Evolutionary conservation across 2,113 vertebrate genomes (phyloP).

Genomic region (Dicerorhinus sumatrensis): DNA sequence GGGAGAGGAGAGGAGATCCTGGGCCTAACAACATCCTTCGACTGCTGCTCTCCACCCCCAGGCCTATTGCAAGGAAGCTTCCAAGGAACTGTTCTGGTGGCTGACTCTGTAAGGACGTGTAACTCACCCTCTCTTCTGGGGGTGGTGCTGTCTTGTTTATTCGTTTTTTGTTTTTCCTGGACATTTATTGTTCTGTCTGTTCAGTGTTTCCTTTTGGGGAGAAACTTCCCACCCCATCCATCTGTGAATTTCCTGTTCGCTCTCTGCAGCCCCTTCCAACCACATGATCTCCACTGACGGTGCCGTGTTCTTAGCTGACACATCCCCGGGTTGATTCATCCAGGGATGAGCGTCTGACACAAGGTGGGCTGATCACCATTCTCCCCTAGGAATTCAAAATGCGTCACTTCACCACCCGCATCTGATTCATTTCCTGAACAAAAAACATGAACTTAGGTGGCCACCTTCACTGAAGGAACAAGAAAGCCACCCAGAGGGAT

Average conservation of each 20-base stretch:
- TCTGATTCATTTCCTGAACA: background rate
- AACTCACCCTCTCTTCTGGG: background rate
- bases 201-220: background rate
- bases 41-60: background rate
- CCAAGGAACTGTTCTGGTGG: no score
- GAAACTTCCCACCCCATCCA: background rate
- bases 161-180: fast-evolving
- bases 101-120: background rate
- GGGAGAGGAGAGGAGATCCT: background rate
- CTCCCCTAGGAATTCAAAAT: background rate
- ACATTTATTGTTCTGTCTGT: background rate
- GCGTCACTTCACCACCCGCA: background rate
- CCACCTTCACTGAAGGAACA: background rate
- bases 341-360: background rate
- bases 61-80: background rate
- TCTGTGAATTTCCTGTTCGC: background rate
- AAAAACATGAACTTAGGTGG: background rate
- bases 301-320: background rate
- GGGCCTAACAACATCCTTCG: background rate
- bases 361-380: background rate
- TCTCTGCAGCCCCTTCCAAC: background rate
- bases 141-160: background rate
- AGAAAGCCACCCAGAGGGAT: background rate
- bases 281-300: no score
- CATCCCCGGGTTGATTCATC: no score